A percentile compares a stretch with the other conserved stretches of the same genome.
Evolutionary conservation across 2,797 vertebrate genomes (phyloP).

Genomic region (Simalia tracyae): DNA sequence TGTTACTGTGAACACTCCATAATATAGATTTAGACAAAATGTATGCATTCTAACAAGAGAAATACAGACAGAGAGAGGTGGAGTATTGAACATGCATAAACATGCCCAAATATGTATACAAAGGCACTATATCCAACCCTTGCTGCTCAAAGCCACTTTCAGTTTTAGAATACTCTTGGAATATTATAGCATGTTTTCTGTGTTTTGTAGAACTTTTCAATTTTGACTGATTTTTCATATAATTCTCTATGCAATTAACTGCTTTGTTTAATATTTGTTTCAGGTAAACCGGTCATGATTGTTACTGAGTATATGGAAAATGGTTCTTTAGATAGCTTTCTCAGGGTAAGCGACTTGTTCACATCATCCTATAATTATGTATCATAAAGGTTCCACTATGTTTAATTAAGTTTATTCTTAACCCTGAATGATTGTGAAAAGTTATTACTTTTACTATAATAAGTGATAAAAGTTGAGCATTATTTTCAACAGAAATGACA

Average conservation of each 20-base stretch:
- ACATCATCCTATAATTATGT: not conserved
- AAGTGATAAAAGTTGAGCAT: not conserved
- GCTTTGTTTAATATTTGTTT: slow-evolving; percentile 40
- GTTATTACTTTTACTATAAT: not conserved
- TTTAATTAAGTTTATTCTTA: not conserved
- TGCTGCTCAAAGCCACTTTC: not conserved
- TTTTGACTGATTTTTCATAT: not conserved
- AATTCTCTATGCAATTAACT: not conserved
- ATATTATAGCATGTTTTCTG: not conserved
- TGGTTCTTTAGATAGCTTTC: slow-evolving; percentile 82
- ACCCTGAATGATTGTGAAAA: not conserved
- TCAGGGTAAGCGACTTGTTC: slow-evolving; percentile 72
- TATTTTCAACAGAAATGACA: not conserved
- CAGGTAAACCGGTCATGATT: slow-evolving; percentile 85
- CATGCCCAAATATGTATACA: not conserved
- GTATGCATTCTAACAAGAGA: not conserved
- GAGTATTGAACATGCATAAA: not conserved
- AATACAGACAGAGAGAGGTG: not conserved
- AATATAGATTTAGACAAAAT: not conserved
- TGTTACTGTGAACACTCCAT: not conserved
- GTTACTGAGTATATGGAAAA: slow-evolving; percentile 85
- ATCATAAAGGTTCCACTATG: not conserved
- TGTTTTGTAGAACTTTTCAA: not conserved
- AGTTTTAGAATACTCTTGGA: not conserved
- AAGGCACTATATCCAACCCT: not conserved